phyloP scores from a whole-genome alignment of 2,888 invertebrate species.

The Mactromeris polynyma region DNA sequence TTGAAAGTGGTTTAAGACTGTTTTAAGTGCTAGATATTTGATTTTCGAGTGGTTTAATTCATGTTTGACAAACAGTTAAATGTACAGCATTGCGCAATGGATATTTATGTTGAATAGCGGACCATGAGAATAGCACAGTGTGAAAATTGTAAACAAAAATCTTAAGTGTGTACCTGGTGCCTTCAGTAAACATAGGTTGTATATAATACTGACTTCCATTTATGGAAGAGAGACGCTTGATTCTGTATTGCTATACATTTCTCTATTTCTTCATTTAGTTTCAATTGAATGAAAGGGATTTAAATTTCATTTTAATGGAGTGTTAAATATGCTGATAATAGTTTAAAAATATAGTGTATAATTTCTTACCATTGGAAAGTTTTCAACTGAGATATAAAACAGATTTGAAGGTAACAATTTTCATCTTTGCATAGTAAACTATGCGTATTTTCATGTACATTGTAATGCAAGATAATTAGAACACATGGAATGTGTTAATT shows the following conservation, averaged over 20 bases:
- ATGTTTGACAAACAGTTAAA: not conserved
- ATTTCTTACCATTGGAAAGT: not conserved
- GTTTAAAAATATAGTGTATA: not conserved
- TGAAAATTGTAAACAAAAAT: conserved; percentile 42
- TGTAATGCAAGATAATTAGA: no score
- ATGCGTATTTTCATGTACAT: no score
- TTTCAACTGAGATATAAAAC: no score
- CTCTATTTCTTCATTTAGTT: not conserved
- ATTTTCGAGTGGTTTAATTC: not conserved
- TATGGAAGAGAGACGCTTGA: not conserved
- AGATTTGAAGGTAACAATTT: no score
- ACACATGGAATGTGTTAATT: no score
- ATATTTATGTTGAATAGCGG: not conserved
- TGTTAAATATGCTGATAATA: not conserved
- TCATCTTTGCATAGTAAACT: no score
- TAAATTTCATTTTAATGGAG: not conserved
- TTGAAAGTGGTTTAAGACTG: not conserved
- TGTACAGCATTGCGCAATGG: not conserved
- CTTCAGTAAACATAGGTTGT: not conserved
- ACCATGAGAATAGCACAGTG: conserved; percentile 41
- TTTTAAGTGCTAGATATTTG: not conserved
- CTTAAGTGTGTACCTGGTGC: not conserved
- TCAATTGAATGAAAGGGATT: not conserved
- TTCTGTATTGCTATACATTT: not conserved
- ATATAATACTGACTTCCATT: not conserved